Evolutionary conservation across 2,113 vertebrate genomes (phyloP).

Genomic region (Megaceryle maxima): DNA sequence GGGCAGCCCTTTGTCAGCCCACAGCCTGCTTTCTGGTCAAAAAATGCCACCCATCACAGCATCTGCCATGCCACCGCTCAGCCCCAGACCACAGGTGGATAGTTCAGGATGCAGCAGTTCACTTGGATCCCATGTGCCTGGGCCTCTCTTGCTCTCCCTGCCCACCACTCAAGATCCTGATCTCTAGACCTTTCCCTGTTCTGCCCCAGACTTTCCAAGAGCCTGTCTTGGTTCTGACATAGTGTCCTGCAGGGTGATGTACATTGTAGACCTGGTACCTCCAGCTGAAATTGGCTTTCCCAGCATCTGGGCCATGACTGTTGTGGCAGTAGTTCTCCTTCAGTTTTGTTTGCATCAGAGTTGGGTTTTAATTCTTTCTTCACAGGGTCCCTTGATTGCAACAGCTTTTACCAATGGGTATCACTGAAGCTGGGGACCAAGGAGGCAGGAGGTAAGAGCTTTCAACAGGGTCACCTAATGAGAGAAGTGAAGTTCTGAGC

Average conservation of each 20-base stretch:
- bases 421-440: conserved; percentile 87
- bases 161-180: not conserved
- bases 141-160: not conserved
- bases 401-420: conserved; percentile 99
- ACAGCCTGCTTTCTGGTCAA: not conserved
- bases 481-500: not conserved
- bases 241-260: not conserved
- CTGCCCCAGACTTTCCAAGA: not conserved
- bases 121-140: not conserved
- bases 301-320: not conserved
- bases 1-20: not conserved
- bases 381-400: conserved; percentile 96
- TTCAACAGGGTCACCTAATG: not conserved
- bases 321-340: not conserved
- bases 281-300: not conserved
- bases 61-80: not conserved
- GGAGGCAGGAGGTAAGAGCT: conserved; percentile 79
- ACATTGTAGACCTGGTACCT: not conserved
- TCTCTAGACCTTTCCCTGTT: not conserved
- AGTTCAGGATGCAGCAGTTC: not conserved
- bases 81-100: fast-evolving
- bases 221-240: fast-evolving
- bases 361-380: conserved; percentile 37
- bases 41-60: not conserved
- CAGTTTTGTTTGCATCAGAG: not conserved